Evolutionary conservation across 2,888 invertebrate species (phyloP), one percentile per base, ranked within the genome.

Genomic region (Hofmannophila pseudospretella): DNA sequence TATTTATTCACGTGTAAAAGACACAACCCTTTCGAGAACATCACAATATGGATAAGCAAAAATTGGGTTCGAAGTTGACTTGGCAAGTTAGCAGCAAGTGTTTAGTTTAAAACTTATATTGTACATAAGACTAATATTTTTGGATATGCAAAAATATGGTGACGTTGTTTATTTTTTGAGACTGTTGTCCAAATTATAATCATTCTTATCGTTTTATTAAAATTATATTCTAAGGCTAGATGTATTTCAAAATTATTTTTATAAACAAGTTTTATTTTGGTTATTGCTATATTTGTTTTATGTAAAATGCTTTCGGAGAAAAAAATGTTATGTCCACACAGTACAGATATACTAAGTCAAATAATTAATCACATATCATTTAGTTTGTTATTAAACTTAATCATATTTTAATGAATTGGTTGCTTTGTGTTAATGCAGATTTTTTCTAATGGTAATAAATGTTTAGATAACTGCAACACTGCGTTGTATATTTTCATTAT

Each of bases 301-400:
- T 56, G 54, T 58, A 38, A 49, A 42, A 64, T 59, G 54, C 23
- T 12, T 54, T 54, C 45, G 54, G 50, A 58, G 53, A 67, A 55
- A 60, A 51, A 50, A 54, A 51, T 56, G 49, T 50, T 50, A 51
- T 50, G 58, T 59, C 61, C 58, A 66, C 69, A 69, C 70, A 71
- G 67, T 72, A 66, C 67, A 67, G 57, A 63, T 54, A 51, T 64
- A 61, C 76, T 78, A 75, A 82, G 82, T 82, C 82, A 80, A 68
- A 61, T 67, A 69, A 62, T 67, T 72, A 76, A 77, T 81, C 78
- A 81, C 79, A 81, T 81, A 82, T 82, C 82, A 79, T 71, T 79
- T 77, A 80, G 32, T 33, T 27, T 11, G 79, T 81, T 84, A 77
- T 35, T 32, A 32, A 20, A 32, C 20, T 32, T 35, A 71, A 78